Evolutionary conservation across 1,140 invertebrate species (phyloP), one percentile per base, ranked within the genome.

Genomic region (Cherax destructor): DNA sequence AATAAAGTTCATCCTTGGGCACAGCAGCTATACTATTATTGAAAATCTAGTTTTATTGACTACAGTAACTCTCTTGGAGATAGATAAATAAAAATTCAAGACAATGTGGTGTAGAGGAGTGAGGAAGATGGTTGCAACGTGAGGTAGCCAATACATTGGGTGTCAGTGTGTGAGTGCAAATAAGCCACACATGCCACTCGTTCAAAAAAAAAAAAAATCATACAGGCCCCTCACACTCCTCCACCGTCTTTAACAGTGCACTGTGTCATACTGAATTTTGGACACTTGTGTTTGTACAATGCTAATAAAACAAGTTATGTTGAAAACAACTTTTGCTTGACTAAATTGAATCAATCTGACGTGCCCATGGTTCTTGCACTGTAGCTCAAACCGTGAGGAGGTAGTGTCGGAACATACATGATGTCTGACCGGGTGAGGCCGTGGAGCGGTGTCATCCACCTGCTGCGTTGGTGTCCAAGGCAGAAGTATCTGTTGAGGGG

Each of bases 341-440:
- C 7, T 30, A 6, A 72, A 30, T 72, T 72, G 24, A n/a, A 72
- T 7, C 11, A 72, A 72, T 72, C 69, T 86, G 74, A 86, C 24
- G 50, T 86, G 76, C 72, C 76, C 85, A 41, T 52, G 69, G 50
- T 77, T 77, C 21, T 56, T 83, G 86, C 86, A 88, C 86, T 88
- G 86, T 88, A 92, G 74, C 78, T 83, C 87, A 89, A 80, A 81
- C 81, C 56, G 76, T 86, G 83, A 72, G 81, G 92, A 92, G 92
- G 93, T 86, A 92, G 87, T 88, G 92, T 80, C 59, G 56, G 92
- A 91, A 92, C 92, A 83, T 92, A 92, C 93, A 87, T 93, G 92
- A 90, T 91, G 86, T 86, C 89, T 91, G 89, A 92, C 90, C 83
- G 86, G 92, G 79, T 87, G 92, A 65, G 92, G 92, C 59, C 65